Evolutionary conservation across 2,113 vertebrate genomes (phyloP).

Genomic region (Ginglymostoma cirratum): DNA sequence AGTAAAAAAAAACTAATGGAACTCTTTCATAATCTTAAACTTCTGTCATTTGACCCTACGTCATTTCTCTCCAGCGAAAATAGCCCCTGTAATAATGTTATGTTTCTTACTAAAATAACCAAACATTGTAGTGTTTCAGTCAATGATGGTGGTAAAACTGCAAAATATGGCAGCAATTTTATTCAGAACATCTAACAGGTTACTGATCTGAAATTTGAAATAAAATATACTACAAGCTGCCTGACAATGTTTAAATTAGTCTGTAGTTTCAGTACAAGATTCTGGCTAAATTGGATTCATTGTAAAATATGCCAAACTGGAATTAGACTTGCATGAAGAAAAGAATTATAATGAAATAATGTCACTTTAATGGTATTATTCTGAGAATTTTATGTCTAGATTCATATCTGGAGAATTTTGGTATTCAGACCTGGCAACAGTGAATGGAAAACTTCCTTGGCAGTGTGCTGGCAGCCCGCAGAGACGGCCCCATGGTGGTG

Average conservation of each 20-base stretch:
- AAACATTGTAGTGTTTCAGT: conserved; percentile 2
- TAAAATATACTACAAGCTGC: conserved; percentile 12
- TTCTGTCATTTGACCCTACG: neutral
- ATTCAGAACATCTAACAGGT: neutral
- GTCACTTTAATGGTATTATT: conserved; percentile 33
- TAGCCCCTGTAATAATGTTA: neutral
- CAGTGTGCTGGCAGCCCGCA: conserved; percentile 29
- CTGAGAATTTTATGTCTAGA: conserved; percentile 25
- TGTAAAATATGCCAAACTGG: neutral
- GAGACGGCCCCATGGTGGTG: conserved; percentile 27
- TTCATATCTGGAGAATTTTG: conserved; percentile 35
- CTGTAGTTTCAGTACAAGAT: neutral
- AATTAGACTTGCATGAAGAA: neutral
- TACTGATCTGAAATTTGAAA: conserved; percentile 27
- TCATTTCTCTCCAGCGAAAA: neutral
- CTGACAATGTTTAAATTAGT: conserved; percentile 28
- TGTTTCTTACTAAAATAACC: neutral
- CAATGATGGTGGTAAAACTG: neutral
- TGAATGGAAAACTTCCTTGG: conserved; percentile 38
- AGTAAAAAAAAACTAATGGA: too few relatives aligned
- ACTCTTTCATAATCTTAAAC: neutral
- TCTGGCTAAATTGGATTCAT: neutral
- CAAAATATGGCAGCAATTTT: neutral
- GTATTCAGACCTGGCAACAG: conserved; percentile 25
- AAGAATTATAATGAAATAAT: conserved; percentile 22